These are phyloP conservation scores for Drosophila dives DNA, from an alignment of 2,888 invertebrate species.

Conservation along the genomic window DNA sequence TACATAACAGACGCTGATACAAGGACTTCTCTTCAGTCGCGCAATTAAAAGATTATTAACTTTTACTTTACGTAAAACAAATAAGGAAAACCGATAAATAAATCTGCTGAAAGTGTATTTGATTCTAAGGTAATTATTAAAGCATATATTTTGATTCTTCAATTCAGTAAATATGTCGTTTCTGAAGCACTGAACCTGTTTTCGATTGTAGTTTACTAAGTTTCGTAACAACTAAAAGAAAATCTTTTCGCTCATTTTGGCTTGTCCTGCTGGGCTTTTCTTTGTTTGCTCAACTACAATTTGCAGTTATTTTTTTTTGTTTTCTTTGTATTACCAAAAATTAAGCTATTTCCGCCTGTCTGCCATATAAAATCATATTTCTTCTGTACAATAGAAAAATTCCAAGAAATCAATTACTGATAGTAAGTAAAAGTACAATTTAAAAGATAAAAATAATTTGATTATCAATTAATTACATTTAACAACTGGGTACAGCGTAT, in stretches of 20 bases:
- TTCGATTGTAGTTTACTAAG: not conserved
- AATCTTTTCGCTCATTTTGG: not conserved
- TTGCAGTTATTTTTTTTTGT: not conserved
- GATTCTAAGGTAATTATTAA: not conserved
- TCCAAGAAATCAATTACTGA: not conserved
- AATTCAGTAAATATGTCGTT: not conserved
- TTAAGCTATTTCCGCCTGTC: not conserved
- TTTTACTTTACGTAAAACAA: not conserved
- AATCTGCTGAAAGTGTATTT: not conserved
- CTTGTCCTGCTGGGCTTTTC: not conserved
- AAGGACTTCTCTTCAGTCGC: conserved; percentile 18
- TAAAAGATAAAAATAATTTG: not conserved
- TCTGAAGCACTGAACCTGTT: not conserved
- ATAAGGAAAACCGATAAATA: not conserved
- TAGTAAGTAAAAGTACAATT: not conserved
- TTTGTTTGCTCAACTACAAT: not conserved
- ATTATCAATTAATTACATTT: too few relatives aligned
- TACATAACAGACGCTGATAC: conserved; percentile 11
- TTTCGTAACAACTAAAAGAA: not conserved
- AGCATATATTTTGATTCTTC: not conserved
- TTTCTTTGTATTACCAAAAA: not conserved
- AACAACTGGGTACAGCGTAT: not conserved
- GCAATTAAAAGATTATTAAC: not conserved
- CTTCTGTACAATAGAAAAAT: not conserved
- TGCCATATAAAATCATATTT: not conserved